These are phyloP conservation scores for Origma solitaria DNA, from an alignment of 2,113 vertebrate genomes.

Conservation along the genomic window DNA sequence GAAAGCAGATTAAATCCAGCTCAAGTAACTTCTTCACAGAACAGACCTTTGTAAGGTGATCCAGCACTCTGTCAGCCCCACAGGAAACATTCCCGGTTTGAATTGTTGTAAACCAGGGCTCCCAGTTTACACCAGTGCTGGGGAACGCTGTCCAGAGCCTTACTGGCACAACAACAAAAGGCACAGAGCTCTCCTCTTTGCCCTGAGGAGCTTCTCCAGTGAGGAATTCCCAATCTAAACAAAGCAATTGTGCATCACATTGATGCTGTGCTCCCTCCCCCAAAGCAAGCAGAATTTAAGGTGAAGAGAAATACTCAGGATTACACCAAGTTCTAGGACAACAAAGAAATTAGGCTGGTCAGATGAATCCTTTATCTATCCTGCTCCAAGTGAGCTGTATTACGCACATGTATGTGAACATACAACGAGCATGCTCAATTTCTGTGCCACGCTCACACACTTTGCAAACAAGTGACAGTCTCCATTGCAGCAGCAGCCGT, in stretches of 20 bases:
- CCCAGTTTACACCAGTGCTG: neutral
- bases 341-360: neutral
- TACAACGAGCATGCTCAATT: rapidly evolving
- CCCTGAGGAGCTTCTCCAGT: neutral
- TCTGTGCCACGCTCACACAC: neutral
- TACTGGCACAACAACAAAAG: neutral
- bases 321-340: neutral
- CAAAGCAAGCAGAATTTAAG: neutral
- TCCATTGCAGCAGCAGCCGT: neutral
- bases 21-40: neutral
- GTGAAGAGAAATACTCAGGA: neutral
- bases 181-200: neutral
- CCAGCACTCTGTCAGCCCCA: neutral
- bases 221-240: slow-evolving; percentile 33
- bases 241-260: neutral
- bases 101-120: neutral
- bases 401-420: rapidly evolving
- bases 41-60: neutral
- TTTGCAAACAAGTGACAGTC: neutral
- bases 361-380: neutral
- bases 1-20: neutral
- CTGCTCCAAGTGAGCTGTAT: neutral
- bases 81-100: neutral
- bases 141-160: neutral
- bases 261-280: neutral